A percentile compares a stretch with the other conserved stretches of the same genome.
phyloP scores from a whole-genome alignment of 1,140 invertebrate genomes.

The Brachionus calyciflorus region DNA sequence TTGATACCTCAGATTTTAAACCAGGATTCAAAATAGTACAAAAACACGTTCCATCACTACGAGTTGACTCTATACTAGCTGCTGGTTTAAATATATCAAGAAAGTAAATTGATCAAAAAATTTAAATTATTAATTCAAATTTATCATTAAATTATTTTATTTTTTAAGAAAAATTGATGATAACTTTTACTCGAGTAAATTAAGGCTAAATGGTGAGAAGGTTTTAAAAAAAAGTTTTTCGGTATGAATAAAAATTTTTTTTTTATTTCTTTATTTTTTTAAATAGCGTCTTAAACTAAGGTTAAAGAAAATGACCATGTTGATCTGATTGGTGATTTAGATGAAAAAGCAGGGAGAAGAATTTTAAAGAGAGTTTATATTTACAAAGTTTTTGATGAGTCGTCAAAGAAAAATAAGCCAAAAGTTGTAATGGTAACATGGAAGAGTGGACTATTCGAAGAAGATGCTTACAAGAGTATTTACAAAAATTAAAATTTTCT shows the following conservation, averaged over 20 bases:
- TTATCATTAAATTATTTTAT: background rate
- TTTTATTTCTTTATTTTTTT: background rate
- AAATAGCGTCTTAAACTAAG: background rate
- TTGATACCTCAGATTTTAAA: conserved; percentile 1
- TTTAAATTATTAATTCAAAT: background rate
- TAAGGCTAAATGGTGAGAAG: conserved; percentile 42
- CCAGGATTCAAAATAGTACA: conserved; percentile 27
- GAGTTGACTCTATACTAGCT: conserved; percentile 7
- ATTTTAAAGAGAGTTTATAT: conserved; percentile 23
- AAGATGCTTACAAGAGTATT: conserved; percentile 24
- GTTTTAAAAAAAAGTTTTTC: conserved; percentile 32
- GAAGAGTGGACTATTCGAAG: conserved; percentile 37
- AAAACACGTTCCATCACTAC: conserved; percentile 39
- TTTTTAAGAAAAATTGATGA: conserved; percentile 40
- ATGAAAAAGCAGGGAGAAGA: conserved; percentile 37
- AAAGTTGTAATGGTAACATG: conserved; percentile 21
- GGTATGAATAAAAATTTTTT: background rate
- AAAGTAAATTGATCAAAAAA: conserved; percentile 1
- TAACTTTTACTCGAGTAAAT: conserved; percentile 25
- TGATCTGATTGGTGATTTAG: conserved; percentile 28
- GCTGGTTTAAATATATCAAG: conserved; percentile 24
- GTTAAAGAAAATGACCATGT: conserved; percentile 23
- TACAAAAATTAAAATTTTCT: background rate
- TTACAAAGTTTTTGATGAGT: background rate
- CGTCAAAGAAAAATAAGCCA: conserved; percentile 36